phyloP scores from a whole-genome alignment of 2,888 invertebrate genomes.

The Drosophila picticornis region DNA sequence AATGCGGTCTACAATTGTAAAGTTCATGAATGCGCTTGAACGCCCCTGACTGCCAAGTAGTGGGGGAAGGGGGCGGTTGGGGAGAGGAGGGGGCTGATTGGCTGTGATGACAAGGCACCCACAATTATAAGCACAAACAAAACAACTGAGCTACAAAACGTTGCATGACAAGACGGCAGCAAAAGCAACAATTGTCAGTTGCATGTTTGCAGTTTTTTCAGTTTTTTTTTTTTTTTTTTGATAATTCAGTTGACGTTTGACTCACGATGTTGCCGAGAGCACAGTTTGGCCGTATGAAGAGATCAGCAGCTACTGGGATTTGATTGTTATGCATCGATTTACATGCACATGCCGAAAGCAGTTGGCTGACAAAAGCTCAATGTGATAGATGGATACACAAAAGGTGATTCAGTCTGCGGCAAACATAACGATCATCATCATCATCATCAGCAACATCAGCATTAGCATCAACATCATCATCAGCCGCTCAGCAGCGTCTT shows the following conservation, averaged over 20 bases:
- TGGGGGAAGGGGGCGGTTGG: conserved; percentile 1
- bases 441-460: conserved; percentile 35
- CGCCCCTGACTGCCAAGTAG: conserved; percentile 71
- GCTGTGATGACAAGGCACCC: conserved; percentile 21
- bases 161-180: conserved; percentile 64
- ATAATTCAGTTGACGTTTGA: conserved; percentile 45
- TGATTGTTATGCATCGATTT: conserved; percentile 68
- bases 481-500: conserved; percentile 51
- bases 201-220: conserved; percentile 64
- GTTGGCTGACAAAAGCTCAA: conserved; percentile 44
- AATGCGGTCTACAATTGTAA: conserved; percentile 45
- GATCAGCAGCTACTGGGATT: conserved; percentile 54
- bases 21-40: conserved; percentile 63
- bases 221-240: conserved; percentile 25
- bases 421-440: conserved; percentile 24
- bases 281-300: conserved; percentile 24
- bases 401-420: conserved; percentile 53
- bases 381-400: conserved; percentile 52
- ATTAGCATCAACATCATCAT: conserved; percentile 33
- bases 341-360: conserved; percentile 61
- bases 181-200: conserved; percentile 48
- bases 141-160: conserved; percentile 54
- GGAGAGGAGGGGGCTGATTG: not conserved
- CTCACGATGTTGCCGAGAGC: conserved; percentile 49
- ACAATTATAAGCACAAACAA: conserved; percentile 69